Evolutionary conservation across 2,113 vertebrate genomes (phyloP), one percentile per base, ranked within the genome.

Genomic region (Callorhinus ursinus): DNA sequence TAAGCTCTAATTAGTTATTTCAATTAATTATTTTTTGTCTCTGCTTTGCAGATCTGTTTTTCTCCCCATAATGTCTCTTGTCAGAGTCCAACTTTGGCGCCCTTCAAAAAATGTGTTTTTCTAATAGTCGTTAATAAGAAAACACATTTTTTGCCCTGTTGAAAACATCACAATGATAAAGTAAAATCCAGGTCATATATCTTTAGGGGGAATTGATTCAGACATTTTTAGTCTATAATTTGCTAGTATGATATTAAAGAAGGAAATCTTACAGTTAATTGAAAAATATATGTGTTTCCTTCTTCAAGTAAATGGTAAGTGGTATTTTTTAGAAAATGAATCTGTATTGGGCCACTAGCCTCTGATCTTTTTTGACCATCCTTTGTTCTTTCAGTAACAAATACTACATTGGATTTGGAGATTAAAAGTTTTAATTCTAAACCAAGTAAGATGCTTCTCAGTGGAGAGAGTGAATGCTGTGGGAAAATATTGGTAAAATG

Each of bases 1-100:
- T 98, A 97, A 97, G 95, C 33, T 93, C 94, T 97, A 98, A 98
- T 98, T 98, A 97, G 97, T 98, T 96, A 97, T 97, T 98, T 96
- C 93, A 96, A 88, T 98, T 97, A 97, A 97, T 97, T 97, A 86
- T 89, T 76, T 97, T 98, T 95, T 93, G 90, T 96, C 49, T 95
- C 49, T 96, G 80, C 96, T 97, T 83, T 71, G 49, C 49, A 39
- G 81, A 46, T 85, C 80, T 89, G 1, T 95, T 97, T 97, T 95
- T 95, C 76, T 92, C 36, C 36, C 51, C n/a, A 82, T 88, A 96
- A 96, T 90, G 84, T 97, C 11, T 0, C 77, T 94, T 94, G 80
- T 90, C 63, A 96, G 89, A 93, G 74, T 85, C n/a, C 65, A 83
- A 59, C 63, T 95, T 97, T 96, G 96, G 84, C 84, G 85, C 46